phyloP scores from a whole-genome alignment of 2,113 vertebrate species.

The Phyllostomus discolor region DNA sequence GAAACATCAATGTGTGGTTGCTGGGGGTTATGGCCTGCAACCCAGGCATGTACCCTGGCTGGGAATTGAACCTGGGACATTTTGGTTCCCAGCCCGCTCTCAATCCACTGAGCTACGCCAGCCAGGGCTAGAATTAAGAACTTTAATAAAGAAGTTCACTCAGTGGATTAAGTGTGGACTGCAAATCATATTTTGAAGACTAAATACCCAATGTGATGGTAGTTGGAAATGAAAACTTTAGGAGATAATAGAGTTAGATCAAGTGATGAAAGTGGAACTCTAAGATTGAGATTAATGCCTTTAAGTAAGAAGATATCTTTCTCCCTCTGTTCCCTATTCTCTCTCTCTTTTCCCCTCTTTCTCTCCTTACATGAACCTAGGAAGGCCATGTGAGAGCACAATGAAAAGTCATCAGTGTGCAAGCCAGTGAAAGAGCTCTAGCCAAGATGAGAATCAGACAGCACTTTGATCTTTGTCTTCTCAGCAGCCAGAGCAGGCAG shows the following conservation, averaged over 20 bases:
- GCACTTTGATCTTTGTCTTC: background rate
- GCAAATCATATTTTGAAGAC: background rate
- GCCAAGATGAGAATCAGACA: background rate
- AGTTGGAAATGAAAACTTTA: background rate
- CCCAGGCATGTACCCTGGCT: too few species aligned
- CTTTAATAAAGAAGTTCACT: background rate
- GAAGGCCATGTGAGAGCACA: background rate
- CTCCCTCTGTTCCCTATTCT: background rate
- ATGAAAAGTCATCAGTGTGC: background rate
- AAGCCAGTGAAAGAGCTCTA: background rate
- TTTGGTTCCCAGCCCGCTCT: too few species aligned
- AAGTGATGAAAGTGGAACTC: background rate
- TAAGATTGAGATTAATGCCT: background rate
- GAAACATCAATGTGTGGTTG: too few species aligned
- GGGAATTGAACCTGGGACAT: too few species aligned
- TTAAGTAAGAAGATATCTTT: background rate
- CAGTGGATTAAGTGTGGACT: too few species aligned
- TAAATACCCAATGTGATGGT: background rate
- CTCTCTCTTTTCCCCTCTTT: background rate
- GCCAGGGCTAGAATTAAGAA: background rate
- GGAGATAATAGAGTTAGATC: background rate
- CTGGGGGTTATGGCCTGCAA: too few species aligned
- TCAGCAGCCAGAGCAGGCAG: background rate
- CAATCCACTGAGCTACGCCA: too few species aligned
- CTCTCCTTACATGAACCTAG: background rate